Percentiles rank a stretch among this genome's conserved stretches.
Conservation (phyloP, 2,888 invertebrate genomes). For the Calameuta idolon region DNA sequence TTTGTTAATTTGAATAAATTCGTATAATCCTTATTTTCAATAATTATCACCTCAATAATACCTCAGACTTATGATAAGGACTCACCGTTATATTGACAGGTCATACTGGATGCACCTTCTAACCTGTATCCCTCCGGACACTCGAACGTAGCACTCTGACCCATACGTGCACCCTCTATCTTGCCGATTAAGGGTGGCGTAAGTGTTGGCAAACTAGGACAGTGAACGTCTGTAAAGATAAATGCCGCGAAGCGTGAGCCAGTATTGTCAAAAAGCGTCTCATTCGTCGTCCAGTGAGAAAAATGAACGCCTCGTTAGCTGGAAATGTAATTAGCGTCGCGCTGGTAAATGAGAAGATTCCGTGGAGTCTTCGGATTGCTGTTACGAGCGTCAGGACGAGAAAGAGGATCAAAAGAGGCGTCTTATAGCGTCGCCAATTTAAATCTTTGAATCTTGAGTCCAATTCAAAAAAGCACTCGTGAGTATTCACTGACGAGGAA, state of each 20-base stretch:
- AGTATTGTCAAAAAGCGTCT: not conserved
- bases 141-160: conserved; percentile 80
- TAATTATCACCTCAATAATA: not conserved
- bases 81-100: conserved; percentile 75
- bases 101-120: conserved; percentile 81
- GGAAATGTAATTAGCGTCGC: not conserved
- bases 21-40: not conserved
- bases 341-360: not conserved
- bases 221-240: conserved; percentile 64
- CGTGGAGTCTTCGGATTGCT: not conserved
- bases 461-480: not conserved
- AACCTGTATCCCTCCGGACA: conserved; percentile 86
- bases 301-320: not conserved
- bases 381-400: not conserved
- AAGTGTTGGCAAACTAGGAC: conserved; percentile 63
- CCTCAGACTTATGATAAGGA: not conserved
- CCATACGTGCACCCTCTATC: conserved; percentile 82
- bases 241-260: not conserved
- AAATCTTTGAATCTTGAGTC: not conserved
- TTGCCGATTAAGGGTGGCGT: conserved; percentile 76
- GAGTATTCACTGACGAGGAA: not conserved
- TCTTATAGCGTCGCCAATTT: not conserved
- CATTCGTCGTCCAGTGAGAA: not conserved
- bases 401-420: not conserved
- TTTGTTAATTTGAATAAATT: not conserved